Base-by-base conservation (phyloP, 2,113 vertebrate species). In the Orientallactaga bullata region DNA sequence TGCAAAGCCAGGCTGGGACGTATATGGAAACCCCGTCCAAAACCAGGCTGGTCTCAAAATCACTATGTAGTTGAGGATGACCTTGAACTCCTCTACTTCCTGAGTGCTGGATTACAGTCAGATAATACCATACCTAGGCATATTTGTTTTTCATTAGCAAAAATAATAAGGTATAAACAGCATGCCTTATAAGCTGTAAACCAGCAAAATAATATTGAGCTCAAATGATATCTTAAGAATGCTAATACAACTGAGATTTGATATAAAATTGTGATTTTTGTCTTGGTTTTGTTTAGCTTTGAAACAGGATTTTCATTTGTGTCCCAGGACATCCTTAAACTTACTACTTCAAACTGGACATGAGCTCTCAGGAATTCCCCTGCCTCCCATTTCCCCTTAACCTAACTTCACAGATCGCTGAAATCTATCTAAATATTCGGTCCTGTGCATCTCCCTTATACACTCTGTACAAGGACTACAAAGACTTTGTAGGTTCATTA, bases 191-290 rank as follows among this genome's bases (percentile, higher is more conserved):
- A 71, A 35, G 7, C 37, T 81, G 13, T 66, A 12, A 89, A 71
- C 61, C 21, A 78, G 5, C 35, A 76, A 81, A 78, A 9, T 66
- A 55, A 79, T 30, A 5, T 13, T 32, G 39, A 76, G 1, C 30
- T 42, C 60, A 47, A 68, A 42, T 55, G 69, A 60, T 81, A 51
- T 66, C 61, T 89, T 77, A 89, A 68, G 42, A 87, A 32, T 89
- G 79, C 85, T 61, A 26, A 13, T 55, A 61, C 23, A 61, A 21
- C 20, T 82, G 23, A 15, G 84, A 85, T 83, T 26, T 66, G n/a
- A 63, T 12, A 26, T 2, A 71, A 91, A 96, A 91, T 78, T 35
- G 9, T 77, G 35, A 78, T 79, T 88, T 94, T 79, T 68, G 24
- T 58, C n/a, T 37, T 61, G 60, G 11, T 17, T 80, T 35, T 60